Conservation (phyloP, 2,888 invertebrate genomes). For the Nomada goodeniana region DNA sequence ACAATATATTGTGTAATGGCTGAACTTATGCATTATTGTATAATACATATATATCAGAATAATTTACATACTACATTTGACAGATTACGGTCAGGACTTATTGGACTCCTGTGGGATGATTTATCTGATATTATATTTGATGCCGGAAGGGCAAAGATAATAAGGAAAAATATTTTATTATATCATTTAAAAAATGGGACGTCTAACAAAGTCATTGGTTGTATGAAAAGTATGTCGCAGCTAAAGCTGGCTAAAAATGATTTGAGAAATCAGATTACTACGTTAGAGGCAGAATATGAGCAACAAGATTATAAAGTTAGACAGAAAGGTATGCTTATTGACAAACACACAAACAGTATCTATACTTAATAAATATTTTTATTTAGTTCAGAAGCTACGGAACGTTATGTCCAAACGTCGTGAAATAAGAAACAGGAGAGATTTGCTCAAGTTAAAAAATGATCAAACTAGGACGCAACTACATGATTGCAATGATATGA, state of each 20-base stretch:
- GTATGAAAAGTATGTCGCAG: conserved; percentile 61
- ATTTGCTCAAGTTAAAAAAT: conserved; percentile 73
- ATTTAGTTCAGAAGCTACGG: conserved; percentile 70
- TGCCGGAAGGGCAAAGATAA: conserved; percentile 64
- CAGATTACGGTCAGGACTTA: conserved; percentile 75
- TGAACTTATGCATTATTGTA: neutral
- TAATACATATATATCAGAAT: neutral
- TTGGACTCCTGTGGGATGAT: conserved; percentile 77
- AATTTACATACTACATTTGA: conserved; percentile 12
- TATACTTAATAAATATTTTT: conserved; percentile 25
- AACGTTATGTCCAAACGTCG: conserved; percentile 67
- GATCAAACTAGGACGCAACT: conserved; percentile 74
- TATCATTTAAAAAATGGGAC: conserved; percentile 69
- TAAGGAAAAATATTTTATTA: conserved; percentile 76
- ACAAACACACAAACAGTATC: neutral
- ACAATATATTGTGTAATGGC: neutral
- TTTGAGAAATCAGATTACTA: conserved; percentile 68
- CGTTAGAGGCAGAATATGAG: conserved; percentile 71
- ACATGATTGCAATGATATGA: conserved; percentile 75
- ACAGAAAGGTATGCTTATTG: conserved; percentile 72
- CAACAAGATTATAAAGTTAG: conserved; percentile 72
- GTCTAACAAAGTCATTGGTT: conserved; percentile 65
- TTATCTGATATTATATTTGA: conserved; percentile 68
- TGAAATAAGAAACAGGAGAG: conserved; percentile 65
- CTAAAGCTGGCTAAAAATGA: conserved; percentile 64